Base-by-base conservation (phyloP, 92 coral and sea anemone genomes). In the Paramuricea clavata region DNA sequence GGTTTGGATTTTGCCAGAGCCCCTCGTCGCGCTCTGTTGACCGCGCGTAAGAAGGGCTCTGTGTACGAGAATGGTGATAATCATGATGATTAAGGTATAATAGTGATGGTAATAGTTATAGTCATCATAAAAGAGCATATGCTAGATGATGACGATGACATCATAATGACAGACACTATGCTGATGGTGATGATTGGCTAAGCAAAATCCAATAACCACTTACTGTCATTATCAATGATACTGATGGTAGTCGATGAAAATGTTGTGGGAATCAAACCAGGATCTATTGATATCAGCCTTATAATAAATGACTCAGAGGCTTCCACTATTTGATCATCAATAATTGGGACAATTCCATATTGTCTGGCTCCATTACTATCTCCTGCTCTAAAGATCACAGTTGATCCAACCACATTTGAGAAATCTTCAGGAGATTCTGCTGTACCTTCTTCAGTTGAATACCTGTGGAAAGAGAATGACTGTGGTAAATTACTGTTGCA, bases 291-390 rank as follows among this genome's bases (percentile, higher is more conserved):
- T 0, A 68, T 42, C 25, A 76, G 82, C 41, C 25, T 27, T 22
- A 54, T 36, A 2, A 4, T 49, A 12, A 76, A 76, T 5, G 43
- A 35, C 50, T 76, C 82, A 25, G 27, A 13, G 22, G 44, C n/a
- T 76, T 76, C 82, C 12, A 54, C 67, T 76, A 76, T 76, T 4
- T 17, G 7, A 76, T 76, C 82, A 76, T 76, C 68, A 23, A 12
- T 17, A 49, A 76, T 27, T 27, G 82, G 22, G 13, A 76, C 67
- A 25, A 19, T 56, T 31, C 49, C 80, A 34, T 49, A 32, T n/a
- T 28, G 30, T 26, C n/a, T 42, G 6, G 61, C 60, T 27, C 81
- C 81, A 74, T 74, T 27, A 34, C 21, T 6, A 2, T 44, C 57
- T 22, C 81, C 81, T 5, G 54, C 36, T 44, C 41, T 41, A 25